Conservation (phyloP, 2,113 vertebrate genomes). For the Elanoides forficatus region DNA sequence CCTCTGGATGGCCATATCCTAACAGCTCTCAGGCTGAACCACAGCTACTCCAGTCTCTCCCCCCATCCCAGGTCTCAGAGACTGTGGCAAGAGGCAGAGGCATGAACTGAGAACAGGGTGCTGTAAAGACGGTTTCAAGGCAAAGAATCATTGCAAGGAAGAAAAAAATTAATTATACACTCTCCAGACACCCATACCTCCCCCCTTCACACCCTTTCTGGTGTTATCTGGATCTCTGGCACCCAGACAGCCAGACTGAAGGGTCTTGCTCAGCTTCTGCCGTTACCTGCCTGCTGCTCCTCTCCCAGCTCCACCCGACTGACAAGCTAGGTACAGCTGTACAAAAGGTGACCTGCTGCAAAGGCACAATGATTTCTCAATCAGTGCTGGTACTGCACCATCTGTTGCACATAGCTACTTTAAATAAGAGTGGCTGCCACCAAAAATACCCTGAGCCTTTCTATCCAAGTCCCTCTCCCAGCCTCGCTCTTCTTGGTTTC, state of each 20-base stretch:
- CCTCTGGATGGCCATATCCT: neutral
- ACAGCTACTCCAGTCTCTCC: neutral
- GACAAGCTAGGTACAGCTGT: neutral
- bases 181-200: neutral
- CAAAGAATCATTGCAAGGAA: neutral
- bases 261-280: neutral
- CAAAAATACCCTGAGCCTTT: neutral
- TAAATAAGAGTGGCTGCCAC: neutral
- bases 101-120: neutral
- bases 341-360: neutral
- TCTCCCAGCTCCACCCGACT: neutral
- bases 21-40: neutral
- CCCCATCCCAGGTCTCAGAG: neutral
- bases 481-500: neutral
- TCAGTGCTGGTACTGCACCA: neutral
- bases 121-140: neutral
- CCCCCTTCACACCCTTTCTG: no score
- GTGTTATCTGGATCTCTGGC: neutral
- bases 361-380: accelerated
- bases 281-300: neutral
- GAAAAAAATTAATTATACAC: neutral
- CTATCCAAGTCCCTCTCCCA: neutral
- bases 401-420: neutral
- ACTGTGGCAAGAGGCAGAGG: neutral
- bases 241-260: neutral